A percentile compares a stretch with the other conserved stretches of the same genome.
phyloP scores from a whole-genome alignment of 2,797 vertebrate genomes.

The Malurus splendens region DNA sequence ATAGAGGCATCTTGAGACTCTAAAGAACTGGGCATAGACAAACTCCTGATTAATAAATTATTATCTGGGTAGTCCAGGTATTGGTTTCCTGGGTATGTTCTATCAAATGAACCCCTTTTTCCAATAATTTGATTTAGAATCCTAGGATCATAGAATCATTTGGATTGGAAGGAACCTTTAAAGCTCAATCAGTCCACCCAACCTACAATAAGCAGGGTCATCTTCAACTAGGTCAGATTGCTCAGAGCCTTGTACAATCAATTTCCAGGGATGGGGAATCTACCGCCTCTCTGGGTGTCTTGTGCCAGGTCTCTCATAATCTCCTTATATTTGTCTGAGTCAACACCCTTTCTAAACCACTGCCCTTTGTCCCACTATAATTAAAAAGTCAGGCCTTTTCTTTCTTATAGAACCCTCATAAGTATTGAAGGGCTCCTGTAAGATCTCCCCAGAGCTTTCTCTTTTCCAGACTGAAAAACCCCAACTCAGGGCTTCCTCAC shows the following conservation, averaged over 20 bases:
- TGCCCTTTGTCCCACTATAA: neutral
- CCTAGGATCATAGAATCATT: neutral
- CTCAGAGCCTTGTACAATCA: neutral
- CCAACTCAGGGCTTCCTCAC: neutral
- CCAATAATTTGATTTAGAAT: neutral
- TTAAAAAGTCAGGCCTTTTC: neutral
- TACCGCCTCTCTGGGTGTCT: too few relatives aligned
- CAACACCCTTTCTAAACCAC: neutral
- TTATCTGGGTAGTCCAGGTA: neutral
- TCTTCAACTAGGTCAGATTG: too few relatives aligned
- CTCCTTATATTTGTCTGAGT: neutral
- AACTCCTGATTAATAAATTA: neutral
- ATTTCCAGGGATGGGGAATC: too few relatives aligned
- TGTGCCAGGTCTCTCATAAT: too few relatives aligned
- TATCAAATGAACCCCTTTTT: neutral
- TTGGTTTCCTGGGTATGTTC: neutral
- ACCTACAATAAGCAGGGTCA: too few relatives aligned
- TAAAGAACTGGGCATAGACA: neutral
- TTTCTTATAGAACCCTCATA: neutral
- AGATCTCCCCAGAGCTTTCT: neutral
- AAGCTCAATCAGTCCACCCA: neutral
- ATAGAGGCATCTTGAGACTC: neutral
- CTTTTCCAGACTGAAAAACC: neutral
- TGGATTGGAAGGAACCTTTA: neutral
- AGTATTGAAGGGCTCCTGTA: neutral